phyloP scores from a whole-genome alignment of 2,888 invertebrate species.

The Conops quadrifasciatus region DNA sequence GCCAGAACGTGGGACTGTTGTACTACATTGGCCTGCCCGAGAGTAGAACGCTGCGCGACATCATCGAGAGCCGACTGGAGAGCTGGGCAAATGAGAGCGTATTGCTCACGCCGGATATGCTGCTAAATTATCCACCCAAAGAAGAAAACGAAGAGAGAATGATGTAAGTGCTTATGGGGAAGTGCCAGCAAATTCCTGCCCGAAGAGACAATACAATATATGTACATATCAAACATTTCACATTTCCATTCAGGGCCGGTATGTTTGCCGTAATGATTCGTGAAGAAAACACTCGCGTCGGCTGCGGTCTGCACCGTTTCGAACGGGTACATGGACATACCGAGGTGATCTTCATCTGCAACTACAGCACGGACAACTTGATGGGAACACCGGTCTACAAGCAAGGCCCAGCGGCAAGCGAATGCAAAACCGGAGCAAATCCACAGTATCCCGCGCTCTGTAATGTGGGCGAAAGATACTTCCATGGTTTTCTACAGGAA shows the following conservation, averaged over 20 bases:
- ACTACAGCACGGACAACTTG: constrained; percentile 26
- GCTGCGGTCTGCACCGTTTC: constrained; percentile 14
- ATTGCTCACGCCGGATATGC: too few relatives aligned
- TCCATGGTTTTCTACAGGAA: neutral
- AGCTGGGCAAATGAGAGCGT: neutral
- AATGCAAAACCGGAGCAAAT: constrained; percentile 18
- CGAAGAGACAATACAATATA: too few relatives aligned
- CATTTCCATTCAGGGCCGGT: neutral
- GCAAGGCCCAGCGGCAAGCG: constrained; percentile 4
- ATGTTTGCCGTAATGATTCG: constrained; percentile 24
- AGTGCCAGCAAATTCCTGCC: too few relatives aligned
- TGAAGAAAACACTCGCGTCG: constrained; percentile 24
- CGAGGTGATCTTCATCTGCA: neutral
- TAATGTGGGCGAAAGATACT: constrained; percentile 8
- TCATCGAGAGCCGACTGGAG: neutral
- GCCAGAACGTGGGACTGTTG: neutral
- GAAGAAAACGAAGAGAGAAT: too few relatives aligned
- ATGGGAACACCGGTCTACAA: neutral
- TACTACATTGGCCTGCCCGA: neutral
- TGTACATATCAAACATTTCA: too few relatives aligned
- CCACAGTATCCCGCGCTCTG: constrained; percentile 12
- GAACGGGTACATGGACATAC: neutral
- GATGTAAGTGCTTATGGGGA: too few relatives aligned
- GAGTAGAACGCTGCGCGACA: neutral
- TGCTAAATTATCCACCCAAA: too few relatives aligned